Evolutionary conservation across 2,113 vertebrate genomes (phyloP).

Genomic region (Sinocyclocheilus grahami): DNA sequence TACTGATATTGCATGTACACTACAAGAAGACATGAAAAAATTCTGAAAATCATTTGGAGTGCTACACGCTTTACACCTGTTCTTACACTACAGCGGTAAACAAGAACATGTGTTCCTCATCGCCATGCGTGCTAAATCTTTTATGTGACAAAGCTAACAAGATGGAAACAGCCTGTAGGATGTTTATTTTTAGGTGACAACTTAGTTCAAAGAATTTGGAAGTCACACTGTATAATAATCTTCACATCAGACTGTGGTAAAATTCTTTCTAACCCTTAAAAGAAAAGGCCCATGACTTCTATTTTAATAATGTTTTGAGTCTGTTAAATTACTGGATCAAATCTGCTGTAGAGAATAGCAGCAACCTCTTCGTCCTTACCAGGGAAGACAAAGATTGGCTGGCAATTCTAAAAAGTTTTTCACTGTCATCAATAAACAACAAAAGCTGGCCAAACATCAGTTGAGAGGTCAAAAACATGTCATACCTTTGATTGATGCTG

Average conservation of each 20-base stretch:
- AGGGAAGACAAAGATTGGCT: background rate
- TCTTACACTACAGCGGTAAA: slow-evolving; percentile 7
- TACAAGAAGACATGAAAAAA: background rate
- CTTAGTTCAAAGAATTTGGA: slow-evolving; percentile 8
- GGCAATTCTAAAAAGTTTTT: background rate
- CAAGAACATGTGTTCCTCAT: slow-evolving; percentile 3
- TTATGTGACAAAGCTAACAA: slow-evolving; percentile 25
- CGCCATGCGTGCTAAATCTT: slow-evolving; percentile 20
- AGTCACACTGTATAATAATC: background rate
- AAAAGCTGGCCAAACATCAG: background rate
- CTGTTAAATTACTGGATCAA: background rate
- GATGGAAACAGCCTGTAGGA: slow-evolving; percentile 12
- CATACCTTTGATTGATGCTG: background rate
- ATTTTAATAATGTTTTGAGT: slow-evolving; percentile 8
- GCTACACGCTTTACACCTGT: slow-evolving; percentile 43
- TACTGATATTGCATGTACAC: background rate
- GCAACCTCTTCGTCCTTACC: background rate
- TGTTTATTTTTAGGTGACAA: slow-evolving; percentile 22
- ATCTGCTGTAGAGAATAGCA: background rate
- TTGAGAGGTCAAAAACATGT: slow-evolving; percentile 5
- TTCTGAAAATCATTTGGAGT: background rate
- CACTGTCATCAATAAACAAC: background rate
- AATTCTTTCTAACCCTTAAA: background rate
- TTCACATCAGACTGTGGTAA: background rate
- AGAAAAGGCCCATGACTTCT: background rate